Percentiles rank a stretch among this genome's conserved stretches.
Evolutionary conservation across 2,888 invertebrate species (phyloP).

Genomic region (Agrochola lota): DNA sequence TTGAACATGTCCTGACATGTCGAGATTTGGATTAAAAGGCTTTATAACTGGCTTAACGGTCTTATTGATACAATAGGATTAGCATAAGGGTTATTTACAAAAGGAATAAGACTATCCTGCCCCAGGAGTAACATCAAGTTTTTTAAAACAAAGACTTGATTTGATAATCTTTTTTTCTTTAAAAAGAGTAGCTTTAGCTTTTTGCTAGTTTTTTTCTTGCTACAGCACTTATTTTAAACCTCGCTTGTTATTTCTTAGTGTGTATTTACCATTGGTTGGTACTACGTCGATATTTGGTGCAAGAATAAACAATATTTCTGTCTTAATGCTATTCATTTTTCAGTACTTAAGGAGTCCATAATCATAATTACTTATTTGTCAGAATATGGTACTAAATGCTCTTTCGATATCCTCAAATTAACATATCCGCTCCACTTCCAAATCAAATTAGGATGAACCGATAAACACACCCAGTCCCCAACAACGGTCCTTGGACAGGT

Average conservation of each 20-base stretch:
- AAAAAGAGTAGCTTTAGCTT: too few relatives aligned
- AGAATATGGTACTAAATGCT: background rate
- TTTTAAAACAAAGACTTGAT: background rate
- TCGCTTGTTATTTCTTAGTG: background rate
- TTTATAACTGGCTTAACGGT: constrained; percentile 38
- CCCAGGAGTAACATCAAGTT: background rate
- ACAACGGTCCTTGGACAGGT: constrained; percentile 60
- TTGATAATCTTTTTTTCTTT: background rate
- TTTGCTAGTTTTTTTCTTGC: background rate
- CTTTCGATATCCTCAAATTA: constrained; percentile 24
- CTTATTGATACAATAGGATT: constrained; percentile 8
- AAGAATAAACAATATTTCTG: background rate
- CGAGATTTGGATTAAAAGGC: constrained; percentile 38
- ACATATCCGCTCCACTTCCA: constrained; percentile 22
- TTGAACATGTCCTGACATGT: constrained; percentile 66
- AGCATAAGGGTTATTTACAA: background rate
- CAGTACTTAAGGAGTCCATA: too few relatives aligned
- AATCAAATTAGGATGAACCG: constrained; percentile 38
- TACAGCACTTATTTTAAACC: background rate
- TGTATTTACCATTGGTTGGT: background rate
- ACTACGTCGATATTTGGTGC: background rate
- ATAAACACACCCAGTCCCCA: constrained; percentile 16
- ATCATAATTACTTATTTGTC: too few relatives aligned
- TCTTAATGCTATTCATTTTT: background rate
- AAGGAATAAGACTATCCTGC: background rate